Base-by-base conservation (phyloP, 2,113 vertebrate species). In the Monopterus albus region DNA sequence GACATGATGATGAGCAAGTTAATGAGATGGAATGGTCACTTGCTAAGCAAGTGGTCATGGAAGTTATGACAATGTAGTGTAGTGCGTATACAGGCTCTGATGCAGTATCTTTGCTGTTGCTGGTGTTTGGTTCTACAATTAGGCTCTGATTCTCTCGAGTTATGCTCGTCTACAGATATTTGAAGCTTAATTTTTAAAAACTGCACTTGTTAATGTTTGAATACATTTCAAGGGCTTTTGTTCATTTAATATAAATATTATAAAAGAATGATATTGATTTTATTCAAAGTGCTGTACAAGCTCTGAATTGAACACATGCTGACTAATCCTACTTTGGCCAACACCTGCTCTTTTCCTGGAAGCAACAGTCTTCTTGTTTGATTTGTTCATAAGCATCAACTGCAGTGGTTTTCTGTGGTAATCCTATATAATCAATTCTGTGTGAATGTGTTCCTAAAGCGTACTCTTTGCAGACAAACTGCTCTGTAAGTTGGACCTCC, bases 1-100 rank as follows among this genome's bases (percentile, higher is more conserved):
- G 38, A 58, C 51, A 45, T 25, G 47, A 78, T 50, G 40, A 39
- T 13, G 36, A 75, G 39, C 7, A 20, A 71, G 47, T 65, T 42
- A 45, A 40, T 84, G 70, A 68, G 43, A 20, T 4, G 1, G 28
- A 79, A 65, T 51, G 79, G 63, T 76, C 71, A 66, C 64, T 74
- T 53, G 12, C 31, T 1, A 51, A 31, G 29, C 29, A 31, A 31
- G 29, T 31, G n/a, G n/a, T n/a, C 29, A 31, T 31, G 18, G 65
- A 63, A 5, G 31, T 58, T 36, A 43, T 33, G 15, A 21, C 36
- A 1, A 5, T 28, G 26, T 40, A 8, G 12, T 28, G 1, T 13
- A 0, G 43, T 0, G 25, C 25, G n/a, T 7, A 4, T 60, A 15
- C 10, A 5, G 13, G 5, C 5, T 31, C 5, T 18, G 26, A 14